A percentile compares a stretch with the other conserved stretches of the same genome.
These are phyloP conservation scores for Sciurus vulgaris DNA, from an alignment of 2,797 vertebrate genomes.

Conservation along the genomic window DNA sequence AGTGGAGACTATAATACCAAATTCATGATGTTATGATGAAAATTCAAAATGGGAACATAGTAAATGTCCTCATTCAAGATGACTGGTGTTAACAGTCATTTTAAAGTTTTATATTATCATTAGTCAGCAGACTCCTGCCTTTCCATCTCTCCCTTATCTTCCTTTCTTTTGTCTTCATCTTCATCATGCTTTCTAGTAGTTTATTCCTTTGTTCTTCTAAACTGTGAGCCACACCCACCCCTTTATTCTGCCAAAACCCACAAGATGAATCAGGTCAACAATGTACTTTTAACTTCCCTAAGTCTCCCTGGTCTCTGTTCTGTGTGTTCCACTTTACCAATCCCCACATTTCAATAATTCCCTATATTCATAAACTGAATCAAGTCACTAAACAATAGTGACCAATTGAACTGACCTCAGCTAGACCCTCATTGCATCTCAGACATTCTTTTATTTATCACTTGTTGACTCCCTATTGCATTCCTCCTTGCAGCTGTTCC, in stretches of 20 bases:
- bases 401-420: conserved; percentile 67
- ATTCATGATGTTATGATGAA: background rate
- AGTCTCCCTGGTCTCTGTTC: background rate
- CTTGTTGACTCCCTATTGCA: conserved; percentile 78
- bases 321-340: conserved; percentile 42
- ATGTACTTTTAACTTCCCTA: background rate
- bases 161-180: background rate
- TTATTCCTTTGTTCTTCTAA: background rate
- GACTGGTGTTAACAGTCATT: background rate
- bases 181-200: background rate
- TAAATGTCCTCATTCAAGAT: background rate
- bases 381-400: conserved; percentile 60
- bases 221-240: background rate
- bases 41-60: background rate
- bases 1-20: background rate
- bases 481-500: conserved; percentile 81
- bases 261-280: conserved; percentile 32
- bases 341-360: background rate
- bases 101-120: background rate
- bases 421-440: conserved; percentile 51
- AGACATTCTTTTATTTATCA: conserved; percentile 81
- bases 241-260: conserved; percentile 33
- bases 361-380: conserved; percentile 45
- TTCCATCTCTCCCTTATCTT: background rate
- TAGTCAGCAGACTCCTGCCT: background rate